Base-by-base conservation (phyloP, 2,113 vertebrate species). In the Tetraodon nigroviridis region DNA sequence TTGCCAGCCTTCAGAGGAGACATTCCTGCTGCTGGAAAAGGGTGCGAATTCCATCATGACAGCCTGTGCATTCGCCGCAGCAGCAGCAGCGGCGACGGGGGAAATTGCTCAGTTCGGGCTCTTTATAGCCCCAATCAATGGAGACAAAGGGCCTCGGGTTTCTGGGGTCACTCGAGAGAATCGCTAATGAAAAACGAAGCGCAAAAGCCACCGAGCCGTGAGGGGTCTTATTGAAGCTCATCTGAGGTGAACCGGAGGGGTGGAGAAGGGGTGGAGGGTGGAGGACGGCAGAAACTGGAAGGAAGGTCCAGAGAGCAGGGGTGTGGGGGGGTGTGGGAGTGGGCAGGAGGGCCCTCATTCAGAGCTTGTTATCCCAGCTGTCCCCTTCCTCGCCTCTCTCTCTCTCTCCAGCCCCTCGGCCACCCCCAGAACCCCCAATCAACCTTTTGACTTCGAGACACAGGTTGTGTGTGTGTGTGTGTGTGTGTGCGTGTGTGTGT, bases 391-490 rank as follows among this genome's bases (percentile, higher is more conserved):
- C 71, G 3, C 87, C 88, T 92, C 91, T 92, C 89, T 91, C 87
- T 87, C 88, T 92, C 91, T 92, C 89, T 91, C 87, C 77, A 79
- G 83, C 80, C 71, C 78, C 88, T 88, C 92, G 92, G 90, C 90
- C 90, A 90, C 88, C 89, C 86, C 85, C 88, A 90, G 83, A 88
- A 91, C 87, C 90, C 91, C 92, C 88, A 91, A 91, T 92, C 89
- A 90, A 89, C 86, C 89, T 85, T 92, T 92, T 89, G 84, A 89
- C 84, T 89, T 83, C 83, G 84, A 83, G 88, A 84, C 77, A 77
- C 89, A 90, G 86, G 46, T 61, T 50, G 15, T 21, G 54, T 19
- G 57, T 22, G 29, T 59, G 55, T 53, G 44, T 61, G 24, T 64
- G 57, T 58, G 61, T 56, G 63, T 37, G 49, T 29, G 49, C 51